Evolutionary conservation across 1,140 invertebrate species (phyloP), one percentile per base, ranked within the genome.

Genomic region (Phenacoccus solenopsis): DNA sequence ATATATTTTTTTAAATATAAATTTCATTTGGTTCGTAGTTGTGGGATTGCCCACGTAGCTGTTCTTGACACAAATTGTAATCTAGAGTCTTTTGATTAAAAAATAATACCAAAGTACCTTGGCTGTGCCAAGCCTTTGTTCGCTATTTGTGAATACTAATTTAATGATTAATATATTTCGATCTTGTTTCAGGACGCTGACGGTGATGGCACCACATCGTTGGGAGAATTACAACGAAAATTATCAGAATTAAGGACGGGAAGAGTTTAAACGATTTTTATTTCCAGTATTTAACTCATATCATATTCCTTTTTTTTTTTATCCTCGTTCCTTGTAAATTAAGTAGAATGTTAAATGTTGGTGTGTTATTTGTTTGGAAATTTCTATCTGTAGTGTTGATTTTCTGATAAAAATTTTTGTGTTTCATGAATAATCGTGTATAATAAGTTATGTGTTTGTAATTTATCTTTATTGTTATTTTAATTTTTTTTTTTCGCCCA

Each of bases 401-500:
- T 38, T 38, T 16, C 10, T 24, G 25, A 10, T 59, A 27, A 64
- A 27, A 24, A 24, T 25, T 64, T 64, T 64, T 22, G 59, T 27
- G 59, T 64, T 49, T 49, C 38, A 49, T 49, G 59, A 27, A 64
- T 25, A 64, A 25, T 64, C 21, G 59, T 64, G 59, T 64, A 24
- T 64, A 5, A 64, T 64, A 64, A 24, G 59, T 64, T 64, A 25
- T 64, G 22, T 27, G 25, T 64, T 9, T 24, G 21, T 64, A 10
- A 7, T 59, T 5, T 22, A 20, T 59, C 20, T 64, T 64, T 64
- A 3, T 64, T 64, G 59, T 64, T 64, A 64, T 64, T 64, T 64
- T 64, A 64, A 9, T 10, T 27, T 27, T 16, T 38, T 24, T 24
- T 10, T 64, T 64, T 49, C 13, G 30, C 38, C 38, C 38, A 10